Evolutionary conservation across 2,113 vertebrate genomes (phyloP).

Genomic region (Melanerpes aurifrons): DNA sequence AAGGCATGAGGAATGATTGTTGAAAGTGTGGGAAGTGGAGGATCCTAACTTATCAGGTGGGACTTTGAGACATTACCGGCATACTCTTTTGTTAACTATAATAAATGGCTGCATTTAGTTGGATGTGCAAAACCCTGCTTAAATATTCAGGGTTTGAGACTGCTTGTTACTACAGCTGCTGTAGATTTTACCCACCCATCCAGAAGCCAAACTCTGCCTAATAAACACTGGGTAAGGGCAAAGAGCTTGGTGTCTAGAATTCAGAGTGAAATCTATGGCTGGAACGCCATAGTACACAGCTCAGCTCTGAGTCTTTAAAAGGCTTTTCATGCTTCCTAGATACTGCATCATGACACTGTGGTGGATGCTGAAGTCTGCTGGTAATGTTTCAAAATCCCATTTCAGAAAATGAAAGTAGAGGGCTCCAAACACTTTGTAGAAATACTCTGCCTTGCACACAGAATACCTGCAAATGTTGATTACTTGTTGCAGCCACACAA

Average conservation of each 20-base stretch:
- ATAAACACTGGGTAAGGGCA: constrained; percentile 17
- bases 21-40: constrained; percentile 24
- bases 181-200: constrained; percentile 12
- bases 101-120: constrained; percentile 50
- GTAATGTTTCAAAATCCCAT: constrained; percentile 32
- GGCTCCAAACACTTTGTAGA: not conserved
- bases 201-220: not conserved
- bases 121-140: constrained; percentile 17
- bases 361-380: constrained; percentile 20
- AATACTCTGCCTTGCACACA: not conserved
- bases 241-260: constrained; percentile 7
- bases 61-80: constrained; percentile 6
- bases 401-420: constrained; percentile 13
- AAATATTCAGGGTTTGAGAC: constrained; percentile 35
- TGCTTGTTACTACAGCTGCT: constrained; percentile 23
- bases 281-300: not conserved
- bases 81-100: constrained; percentile 25
- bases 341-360: not conserved
- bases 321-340: constrained; percentile 36
- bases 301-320: constrained; percentile 42
- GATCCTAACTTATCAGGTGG: not conserved
- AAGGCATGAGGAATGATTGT: not conserved
- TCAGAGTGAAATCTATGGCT: constrained; percentile 35
- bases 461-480: constrained; percentile 17
- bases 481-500: not conserved